Conservation (phyloP, 2,797 vertebrate genomes). For the Enteromius fasciolatus region DNA sequence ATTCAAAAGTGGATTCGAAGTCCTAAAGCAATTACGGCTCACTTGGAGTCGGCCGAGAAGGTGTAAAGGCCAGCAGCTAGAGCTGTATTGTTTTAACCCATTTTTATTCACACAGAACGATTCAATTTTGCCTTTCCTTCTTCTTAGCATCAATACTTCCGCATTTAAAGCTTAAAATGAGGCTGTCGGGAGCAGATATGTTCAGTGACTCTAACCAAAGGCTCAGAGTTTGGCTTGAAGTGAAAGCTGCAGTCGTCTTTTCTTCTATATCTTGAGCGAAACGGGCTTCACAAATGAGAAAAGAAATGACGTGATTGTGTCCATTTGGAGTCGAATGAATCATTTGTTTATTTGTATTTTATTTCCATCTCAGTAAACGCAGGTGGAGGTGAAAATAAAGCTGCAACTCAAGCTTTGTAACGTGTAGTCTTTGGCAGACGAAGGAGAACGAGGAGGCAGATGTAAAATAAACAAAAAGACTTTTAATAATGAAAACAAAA, state of each 20-base stretch:
- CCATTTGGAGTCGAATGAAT: neutral
- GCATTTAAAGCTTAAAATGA: conserved; percentile 18
- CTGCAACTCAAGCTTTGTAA: no score
- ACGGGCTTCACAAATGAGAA: neutral
- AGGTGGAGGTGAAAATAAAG: neutral
- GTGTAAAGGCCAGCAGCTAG: conserved; percentile 72
- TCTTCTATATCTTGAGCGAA: neutral
- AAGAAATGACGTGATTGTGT: neutral
- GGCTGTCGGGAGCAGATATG: neutral
- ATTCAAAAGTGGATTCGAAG: conserved; percentile 84
- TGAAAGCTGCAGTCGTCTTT: neutral
- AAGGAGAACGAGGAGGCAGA: no score
- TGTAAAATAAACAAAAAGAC: no score
- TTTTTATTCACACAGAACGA: conserved; percentile 41
- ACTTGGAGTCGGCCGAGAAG: conserved; percentile 33
- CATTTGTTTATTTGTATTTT: neutral
- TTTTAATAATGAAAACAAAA: no score
- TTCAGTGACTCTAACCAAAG: neutral
- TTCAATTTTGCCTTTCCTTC: conserved; percentile 17
- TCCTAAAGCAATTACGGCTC: conserved; percentile 85
- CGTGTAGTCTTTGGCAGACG: no score
- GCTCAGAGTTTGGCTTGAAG: neutral
- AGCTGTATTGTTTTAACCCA: conserved; percentile 73
- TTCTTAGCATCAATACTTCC: neutral
- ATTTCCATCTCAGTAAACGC: neutral